phyloP scores from a whole-genome alignment of 2,113 vertebrate species.

The Antechinus flavipes region DNA sequence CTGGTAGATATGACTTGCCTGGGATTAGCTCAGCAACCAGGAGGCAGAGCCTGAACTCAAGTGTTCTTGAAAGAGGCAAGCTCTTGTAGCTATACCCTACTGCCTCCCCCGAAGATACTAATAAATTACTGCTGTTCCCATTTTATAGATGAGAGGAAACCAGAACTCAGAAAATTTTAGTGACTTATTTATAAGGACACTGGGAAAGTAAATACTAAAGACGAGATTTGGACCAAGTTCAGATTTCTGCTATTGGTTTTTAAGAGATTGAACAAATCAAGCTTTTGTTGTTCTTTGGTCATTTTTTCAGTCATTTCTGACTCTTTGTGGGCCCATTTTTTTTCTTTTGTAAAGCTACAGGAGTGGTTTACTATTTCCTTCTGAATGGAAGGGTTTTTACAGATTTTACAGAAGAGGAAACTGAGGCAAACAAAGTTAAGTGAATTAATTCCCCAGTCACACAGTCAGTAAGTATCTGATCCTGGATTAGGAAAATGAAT shows the following conservation, averaged over 20 bases:
- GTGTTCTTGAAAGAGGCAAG: neutral
- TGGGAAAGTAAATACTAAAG: neutral
- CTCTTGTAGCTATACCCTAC: neutral
- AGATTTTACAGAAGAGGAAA: neutral
- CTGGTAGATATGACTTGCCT: neutral
- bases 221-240: neutral
- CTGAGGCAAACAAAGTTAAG: neutral
- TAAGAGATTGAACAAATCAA: neutral
- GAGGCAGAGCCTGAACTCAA: neutral
- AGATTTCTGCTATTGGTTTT: neutral
- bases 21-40: neutral
- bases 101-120: neutral
- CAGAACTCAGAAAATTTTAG: neutral
- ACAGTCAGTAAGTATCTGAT: no score
- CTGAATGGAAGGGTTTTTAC: no score
- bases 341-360: neutral
- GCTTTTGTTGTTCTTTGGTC: neutral
- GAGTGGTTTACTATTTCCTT: neutral
- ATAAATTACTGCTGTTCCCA: neutral
- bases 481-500: neutral
- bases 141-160: neutral
- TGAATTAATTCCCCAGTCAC: neutral
- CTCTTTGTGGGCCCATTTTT: neutral
- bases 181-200: neutral
- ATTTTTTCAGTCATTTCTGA: neutral